These are phyloP conservation scores for Hirudinaria manillensis DNA, from an alignment of 2,888 invertebrate species.

Conservation along the genomic window DNA sequence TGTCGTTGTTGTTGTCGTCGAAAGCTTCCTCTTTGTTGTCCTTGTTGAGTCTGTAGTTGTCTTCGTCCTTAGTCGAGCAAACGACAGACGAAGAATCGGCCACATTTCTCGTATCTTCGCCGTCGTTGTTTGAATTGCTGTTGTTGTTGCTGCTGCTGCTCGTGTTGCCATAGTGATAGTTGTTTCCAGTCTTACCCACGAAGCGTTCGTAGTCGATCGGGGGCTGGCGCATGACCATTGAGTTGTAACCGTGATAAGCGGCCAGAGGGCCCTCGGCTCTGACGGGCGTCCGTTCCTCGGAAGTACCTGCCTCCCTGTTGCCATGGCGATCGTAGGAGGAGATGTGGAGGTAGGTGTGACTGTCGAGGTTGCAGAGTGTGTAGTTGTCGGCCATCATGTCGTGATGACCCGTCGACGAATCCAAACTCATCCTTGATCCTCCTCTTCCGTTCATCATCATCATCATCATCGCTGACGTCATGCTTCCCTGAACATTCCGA, in stretches of 20 bases:
- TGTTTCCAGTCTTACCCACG: not conserved
- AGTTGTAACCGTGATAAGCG: slow-evolving; percentile 14
- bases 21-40: not conserved
- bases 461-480: slow-evolving; percentile 26
- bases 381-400: slow-evolving; percentile 44
- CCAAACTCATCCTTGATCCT: not conserved
- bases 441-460: slow-evolving; percentile 17
- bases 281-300: not conserved
- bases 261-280: not conserved
- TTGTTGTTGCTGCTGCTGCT: slow-evolving; percentile 17
- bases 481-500: not conserved
- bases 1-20: slow-evolving; percentile 8
- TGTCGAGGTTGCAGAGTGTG: slow-evolving; percentile 52
- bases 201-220: not conserved
- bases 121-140: slow-evolving; percentile 14
- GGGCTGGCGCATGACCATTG: not conserved
- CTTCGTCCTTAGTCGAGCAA: not conserved
- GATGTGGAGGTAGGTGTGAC: slow-evolving; percentile 44
- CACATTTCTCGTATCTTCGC: not conserved
- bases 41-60: not conserved
- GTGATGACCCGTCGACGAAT: not conserved
- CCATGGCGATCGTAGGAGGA: slow-evolving; percentile 13
- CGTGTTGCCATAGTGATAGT: not conserved
- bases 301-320: slow-evolving; percentile 1
- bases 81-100: slow-evolving; percentile 6